phyloP scores from a whole-genome alignment of 1,140 invertebrate species.

The Penaeus vannamei region DNA sequence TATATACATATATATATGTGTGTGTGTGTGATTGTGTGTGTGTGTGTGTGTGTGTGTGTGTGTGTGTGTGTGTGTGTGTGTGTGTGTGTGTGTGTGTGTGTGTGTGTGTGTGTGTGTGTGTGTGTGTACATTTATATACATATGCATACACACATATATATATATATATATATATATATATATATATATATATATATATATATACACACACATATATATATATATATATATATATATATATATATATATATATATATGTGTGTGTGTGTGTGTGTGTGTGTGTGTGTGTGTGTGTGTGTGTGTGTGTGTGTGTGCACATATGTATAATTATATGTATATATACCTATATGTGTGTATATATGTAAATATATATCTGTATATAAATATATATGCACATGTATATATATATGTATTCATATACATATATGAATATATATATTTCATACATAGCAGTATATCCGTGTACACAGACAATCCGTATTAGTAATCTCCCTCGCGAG shows the following conservation, averaged over 20 bases:
- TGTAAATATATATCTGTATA: neutral
- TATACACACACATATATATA: neutral
- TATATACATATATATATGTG: neutral
- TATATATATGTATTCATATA: neutral
- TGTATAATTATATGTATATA: constrained; percentile 11
- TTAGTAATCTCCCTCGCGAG: too few species aligned
- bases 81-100: neutral
- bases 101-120: neutral
- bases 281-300: neutral
- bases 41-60: neutral
- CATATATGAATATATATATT: constrained; percentile 11
- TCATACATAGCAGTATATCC: neutral
- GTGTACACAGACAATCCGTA: neutral
- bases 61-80: neutral
- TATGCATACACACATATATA: neutral
- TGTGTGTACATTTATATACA: neutral
- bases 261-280: too few species aligned
- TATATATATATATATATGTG: constrained; percentile 4
- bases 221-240: neutral
- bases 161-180: constrained; percentile 1
- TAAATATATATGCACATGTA: neutral
- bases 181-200: constrained; percentile 24
- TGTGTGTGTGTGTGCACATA: neutral
- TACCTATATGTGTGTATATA: neutral
- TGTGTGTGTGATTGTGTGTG: too few species aligned